Conservation (phyloP, 2,888 invertebrate genomes). For the Drosophila mercatorum region DNA sequence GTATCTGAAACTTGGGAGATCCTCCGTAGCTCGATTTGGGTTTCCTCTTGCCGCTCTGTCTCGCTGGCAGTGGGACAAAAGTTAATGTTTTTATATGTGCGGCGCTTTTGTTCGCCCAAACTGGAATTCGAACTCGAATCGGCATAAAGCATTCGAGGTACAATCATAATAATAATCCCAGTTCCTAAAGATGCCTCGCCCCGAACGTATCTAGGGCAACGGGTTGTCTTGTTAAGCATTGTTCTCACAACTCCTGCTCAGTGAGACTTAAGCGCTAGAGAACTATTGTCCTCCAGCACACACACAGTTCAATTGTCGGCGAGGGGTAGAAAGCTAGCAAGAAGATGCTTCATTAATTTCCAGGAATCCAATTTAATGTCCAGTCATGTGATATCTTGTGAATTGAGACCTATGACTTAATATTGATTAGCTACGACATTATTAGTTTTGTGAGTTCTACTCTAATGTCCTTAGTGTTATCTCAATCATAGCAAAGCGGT, state of each 20-base stretch:
- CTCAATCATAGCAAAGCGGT: not conserved
- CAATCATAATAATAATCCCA: constrained; percentile 49
- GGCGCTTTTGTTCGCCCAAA: constrained; percentile 66
- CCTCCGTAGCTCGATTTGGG: constrained; percentile 25
- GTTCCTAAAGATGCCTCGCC: constrained; percentile 38
- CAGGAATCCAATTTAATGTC: constrained; percentile 22
- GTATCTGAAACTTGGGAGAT: constrained; percentile 32
- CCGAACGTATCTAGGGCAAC: constrained; percentile 48
- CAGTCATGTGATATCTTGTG: constrained; percentile 12
- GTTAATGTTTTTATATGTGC: constrained; percentile 69
- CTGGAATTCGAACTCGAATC: constrained; percentile 65
- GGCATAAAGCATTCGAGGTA: constrained; percentile 51
- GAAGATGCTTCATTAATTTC: constrained; percentile 15
- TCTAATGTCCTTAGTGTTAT: not conserved
- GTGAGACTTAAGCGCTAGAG: constrained; percentile 18
- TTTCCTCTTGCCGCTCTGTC: constrained; percentile 15
- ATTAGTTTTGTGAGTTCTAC: not conserved
- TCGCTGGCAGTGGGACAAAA: constrained; percentile 51
- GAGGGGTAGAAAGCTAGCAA: constrained; percentile 1
- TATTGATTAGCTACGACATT: constrained; percentile 8
- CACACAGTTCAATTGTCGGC: constrained; percentile 18
- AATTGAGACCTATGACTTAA: constrained; percentile 12
- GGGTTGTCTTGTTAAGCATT: constrained; percentile 36
- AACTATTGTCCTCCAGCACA: constrained; percentile 25
- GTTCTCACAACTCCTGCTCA: constrained; percentile 28